A percentile compares a stretch with the other conserved stretches of the same genome.
Evolutionary conservation across 2,888 invertebrate species (phyloP).

Genomic region (Parnassius mnemosyne): DNA sequence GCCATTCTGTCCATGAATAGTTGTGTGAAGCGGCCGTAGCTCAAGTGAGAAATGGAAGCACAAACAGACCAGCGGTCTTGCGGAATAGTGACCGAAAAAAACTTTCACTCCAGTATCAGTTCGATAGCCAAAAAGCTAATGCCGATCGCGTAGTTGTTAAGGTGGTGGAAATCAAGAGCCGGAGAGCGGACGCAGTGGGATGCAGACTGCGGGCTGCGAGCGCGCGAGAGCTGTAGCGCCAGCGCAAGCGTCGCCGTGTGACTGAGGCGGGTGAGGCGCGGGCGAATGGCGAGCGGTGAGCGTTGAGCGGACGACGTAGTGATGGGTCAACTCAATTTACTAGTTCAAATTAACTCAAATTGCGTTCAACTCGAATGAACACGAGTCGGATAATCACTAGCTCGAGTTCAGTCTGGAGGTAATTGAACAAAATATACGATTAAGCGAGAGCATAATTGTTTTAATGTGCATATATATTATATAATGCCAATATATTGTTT

Average conservation of each 20-base stretch:
- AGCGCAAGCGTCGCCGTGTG: constrained; percentile 77
- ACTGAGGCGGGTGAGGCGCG: constrained; percentile 61
- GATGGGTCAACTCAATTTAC: too few species aligned
- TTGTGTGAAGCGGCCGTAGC: constrained; percentile 36
- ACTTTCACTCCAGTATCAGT: background rate
- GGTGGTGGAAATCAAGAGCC: background rate
- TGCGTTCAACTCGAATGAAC: too few species aligned
- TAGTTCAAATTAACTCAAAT: too few species aligned
- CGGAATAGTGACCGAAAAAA: background rate
- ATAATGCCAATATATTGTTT: too few species aligned
- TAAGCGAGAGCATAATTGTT: too few species aligned
- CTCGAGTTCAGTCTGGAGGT: too few species aligned
- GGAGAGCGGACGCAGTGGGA: constrained; percentile 21
- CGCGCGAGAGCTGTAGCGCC: constrained; percentile 53
- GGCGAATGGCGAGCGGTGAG: constrained; percentile 45
- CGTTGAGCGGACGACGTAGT: constrained; percentile 21
- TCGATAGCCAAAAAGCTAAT: background rate
- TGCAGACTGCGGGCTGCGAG: constrained; percentile 17
- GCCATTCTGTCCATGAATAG: constrained; percentile 59
- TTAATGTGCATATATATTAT: too few species aligned
- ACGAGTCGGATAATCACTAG: too few species aligned
- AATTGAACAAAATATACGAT: too few species aligned
- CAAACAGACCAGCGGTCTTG: background rate
- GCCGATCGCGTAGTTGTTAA: background rate
- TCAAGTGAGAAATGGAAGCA: constrained; percentile 6